Conservation (phyloP, 1,140 invertebrate genomes). For the Dicyema japonicum region DNA sequence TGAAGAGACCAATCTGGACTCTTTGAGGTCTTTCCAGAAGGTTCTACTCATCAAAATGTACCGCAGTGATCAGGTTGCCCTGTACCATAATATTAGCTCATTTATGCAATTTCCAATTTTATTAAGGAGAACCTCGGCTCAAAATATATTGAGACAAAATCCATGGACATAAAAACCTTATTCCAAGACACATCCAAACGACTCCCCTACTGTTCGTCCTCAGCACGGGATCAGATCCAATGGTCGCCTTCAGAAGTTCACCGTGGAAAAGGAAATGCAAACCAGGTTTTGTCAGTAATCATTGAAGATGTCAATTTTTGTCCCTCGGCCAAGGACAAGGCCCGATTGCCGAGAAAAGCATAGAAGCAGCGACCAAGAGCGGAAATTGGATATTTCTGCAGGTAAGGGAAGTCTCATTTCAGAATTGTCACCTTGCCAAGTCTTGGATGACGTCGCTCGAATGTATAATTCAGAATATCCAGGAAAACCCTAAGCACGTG, state of each 20-base stretch:
- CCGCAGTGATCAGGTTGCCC: too few relatives aligned
- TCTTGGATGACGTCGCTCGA: conserved; percentile 21
- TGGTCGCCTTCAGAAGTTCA: conserved; percentile 34
- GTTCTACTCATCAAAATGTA: conserved; percentile 16
- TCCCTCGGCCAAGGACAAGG: conserved; percentile 22
- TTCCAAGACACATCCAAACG: conserved; percentile 23
- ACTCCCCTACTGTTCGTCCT: conserved; percentile 20
- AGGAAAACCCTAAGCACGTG: conserved; percentile 12
- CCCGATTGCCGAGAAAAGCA: conserved; percentile 19
- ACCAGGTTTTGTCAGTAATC: conserved; percentile 6
- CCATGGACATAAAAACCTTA: conserved; percentile 31
- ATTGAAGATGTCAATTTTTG: conserved; percentile 16
- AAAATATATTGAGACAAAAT: conserved; percentile 39
- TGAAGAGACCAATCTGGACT: too few relatives aligned
- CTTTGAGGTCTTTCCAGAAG: conserved; percentile 18
- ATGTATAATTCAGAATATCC: conserved; percentile 12
- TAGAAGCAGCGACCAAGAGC: conserved; percentile 10
- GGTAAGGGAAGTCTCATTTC: conserved; percentile 7
- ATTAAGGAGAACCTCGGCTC: conserved; percentile 37
- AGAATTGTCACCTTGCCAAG: conserved; percentile 21
- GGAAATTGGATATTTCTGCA: conserved; percentile 22
- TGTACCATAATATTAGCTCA: conserved; percentile 22
- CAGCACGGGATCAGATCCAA: conserved; percentile 19
- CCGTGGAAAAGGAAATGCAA: conserved; percentile 20
- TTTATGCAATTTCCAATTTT: conserved; percentile 41